Conservation (phyloP, 2,888 invertebrate species). For the Phengaris arion region DNA sequence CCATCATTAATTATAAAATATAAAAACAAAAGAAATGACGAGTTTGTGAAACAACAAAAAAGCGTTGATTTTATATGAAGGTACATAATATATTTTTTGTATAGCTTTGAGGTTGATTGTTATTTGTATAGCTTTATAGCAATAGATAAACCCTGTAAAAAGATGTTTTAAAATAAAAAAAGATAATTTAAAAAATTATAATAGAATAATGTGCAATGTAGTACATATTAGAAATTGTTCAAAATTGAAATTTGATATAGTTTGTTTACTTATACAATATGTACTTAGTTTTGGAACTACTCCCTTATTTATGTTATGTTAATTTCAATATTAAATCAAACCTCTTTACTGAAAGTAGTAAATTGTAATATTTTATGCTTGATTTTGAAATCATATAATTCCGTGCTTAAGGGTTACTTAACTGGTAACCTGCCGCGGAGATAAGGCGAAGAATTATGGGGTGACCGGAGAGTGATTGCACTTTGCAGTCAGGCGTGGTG, state of each 20-base stretch:
- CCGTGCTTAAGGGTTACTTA: background rate
- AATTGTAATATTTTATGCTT: background rate
- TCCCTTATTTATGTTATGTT: too few species aligned
- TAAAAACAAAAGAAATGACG: conserved; percentile 7
- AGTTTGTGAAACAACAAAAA: background rate
- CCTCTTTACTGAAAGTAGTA: too few species aligned
- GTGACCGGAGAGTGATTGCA: conserved; percentile 1
- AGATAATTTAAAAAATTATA: too few species aligned
- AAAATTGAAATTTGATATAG: too few species aligned
- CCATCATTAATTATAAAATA: conserved; percentile 2
- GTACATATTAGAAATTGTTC: too few species aligned
- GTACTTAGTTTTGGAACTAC: too few species aligned
- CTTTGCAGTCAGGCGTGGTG: background rate
- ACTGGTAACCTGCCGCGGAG: background rate
- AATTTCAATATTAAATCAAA: too few species aligned
- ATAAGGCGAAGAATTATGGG: conserved; percentile 1
- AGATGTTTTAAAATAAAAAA: too few species aligned
- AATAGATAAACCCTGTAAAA: too few species aligned
- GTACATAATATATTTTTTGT: background rate
- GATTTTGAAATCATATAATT: background rate
- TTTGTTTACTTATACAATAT: too few species aligned
- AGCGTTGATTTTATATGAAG: conserved; percentile 1
- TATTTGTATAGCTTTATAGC: background rate
- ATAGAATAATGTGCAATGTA: too few species aligned
- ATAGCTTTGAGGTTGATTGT: background rate